Evolutionary conservation across 2,888 invertebrate genomes (phyloP), one percentile per base, ranked within the genome.

Genomic region (Adelognathus sp.): DNA sequence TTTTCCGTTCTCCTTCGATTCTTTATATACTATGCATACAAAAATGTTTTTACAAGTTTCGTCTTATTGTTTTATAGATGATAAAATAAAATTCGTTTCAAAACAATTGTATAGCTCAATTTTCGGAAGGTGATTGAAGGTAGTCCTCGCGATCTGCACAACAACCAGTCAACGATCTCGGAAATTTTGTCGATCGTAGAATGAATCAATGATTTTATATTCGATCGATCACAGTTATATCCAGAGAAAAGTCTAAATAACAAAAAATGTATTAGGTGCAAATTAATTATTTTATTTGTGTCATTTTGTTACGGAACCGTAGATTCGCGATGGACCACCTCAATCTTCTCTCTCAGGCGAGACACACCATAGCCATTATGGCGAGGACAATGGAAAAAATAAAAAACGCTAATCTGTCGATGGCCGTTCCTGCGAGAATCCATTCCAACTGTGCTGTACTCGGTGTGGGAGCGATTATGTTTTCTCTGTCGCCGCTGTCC

Each of bases 361-460:
- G 90, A 88, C 93, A 93, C 33, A 92, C 89, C 63, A 93, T 89
- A n/a, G 92, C 92, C 80, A 94, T 90, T 67, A 93, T 90, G 9
- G 92, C 86, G 84, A 94, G 94, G 27, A 93, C 86, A 31, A 94
- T 83, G 56, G 92, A 92, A 84, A 94, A 95, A 61, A 93, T 84
- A 46, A 94, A 77, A 84, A 95, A 95, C 3, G 92, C 92, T 58
- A 94, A 87, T 64, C 95, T 93, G 89, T 95, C 95, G 69, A 95
- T 92, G 6, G 94, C 94, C 1, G 93, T 93, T 29, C 94, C 95
- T 54, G 95, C 86, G 11, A 94, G 88, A n/a, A 94, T 90, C 95
- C 95, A 95, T 86, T 95, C 95, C 36, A 93, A 92, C 83, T 94
- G 94, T 0, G 92, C 82, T 0, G 89, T 76, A 21, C 78, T 86